phyloP scores from a whole-genome alignment of 2,113 vertebrate species.

The Strix uralensis region DNA sequence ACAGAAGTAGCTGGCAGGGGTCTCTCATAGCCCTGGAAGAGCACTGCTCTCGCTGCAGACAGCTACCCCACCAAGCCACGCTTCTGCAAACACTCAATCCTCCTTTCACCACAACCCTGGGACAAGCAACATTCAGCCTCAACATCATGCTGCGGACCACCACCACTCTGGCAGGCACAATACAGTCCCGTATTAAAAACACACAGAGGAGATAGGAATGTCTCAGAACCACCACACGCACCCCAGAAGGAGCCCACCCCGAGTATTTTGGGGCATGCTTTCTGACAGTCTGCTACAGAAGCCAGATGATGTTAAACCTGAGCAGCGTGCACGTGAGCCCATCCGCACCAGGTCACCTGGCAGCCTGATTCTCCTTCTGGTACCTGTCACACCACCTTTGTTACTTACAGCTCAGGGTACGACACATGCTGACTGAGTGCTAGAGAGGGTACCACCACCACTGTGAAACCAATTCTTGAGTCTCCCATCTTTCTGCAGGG shows the following conservation, averaged over 20 bases:
- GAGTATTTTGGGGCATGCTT: neutral
- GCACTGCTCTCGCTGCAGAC: neutral
- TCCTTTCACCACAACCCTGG: neutral
- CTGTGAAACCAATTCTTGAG: neutral
- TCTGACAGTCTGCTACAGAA: neutral
- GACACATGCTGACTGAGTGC: rapidly evolving
- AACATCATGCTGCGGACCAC: too few relatives aligned
- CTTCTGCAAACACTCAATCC: neutral
- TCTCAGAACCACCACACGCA: neutral
- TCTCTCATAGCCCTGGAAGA: neutral
- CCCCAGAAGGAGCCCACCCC: neutral
- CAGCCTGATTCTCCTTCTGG: neutral
- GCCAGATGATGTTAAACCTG: neutral
- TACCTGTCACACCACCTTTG: neutral
- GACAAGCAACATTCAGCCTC: neutral
- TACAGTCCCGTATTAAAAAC: neutral
- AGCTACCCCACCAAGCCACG: neutral
- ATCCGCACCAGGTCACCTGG: neutral
- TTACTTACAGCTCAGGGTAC: too few relatives aligned
- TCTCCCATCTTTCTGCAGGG: neutral
- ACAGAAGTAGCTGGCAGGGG: neutral
- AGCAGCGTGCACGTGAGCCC: neutral
- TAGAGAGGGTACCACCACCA: neutral
- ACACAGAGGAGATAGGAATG: neutral
- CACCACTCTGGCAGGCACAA: neutral